Evolutionary conservation across 1,140 invertebrate species (phyloP), one percentile per base, ranked within the genome.

Genomic region (Rhyacophila brunnea): DNA sequence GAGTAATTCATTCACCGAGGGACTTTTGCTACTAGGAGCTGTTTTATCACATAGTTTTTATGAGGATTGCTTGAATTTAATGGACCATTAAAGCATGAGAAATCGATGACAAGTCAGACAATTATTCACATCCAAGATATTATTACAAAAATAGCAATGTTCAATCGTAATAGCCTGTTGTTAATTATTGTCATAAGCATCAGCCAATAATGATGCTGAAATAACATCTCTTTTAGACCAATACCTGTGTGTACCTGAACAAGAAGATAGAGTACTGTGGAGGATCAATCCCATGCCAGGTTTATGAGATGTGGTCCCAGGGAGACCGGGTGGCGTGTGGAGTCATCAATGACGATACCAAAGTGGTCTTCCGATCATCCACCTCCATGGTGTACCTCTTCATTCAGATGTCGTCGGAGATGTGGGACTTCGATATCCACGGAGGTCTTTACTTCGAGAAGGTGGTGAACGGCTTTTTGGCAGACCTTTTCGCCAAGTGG

Each of bases 341-440:
- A 14, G 91, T 96, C 14, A 93, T 99, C 34, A 94, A 89, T 0
- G 88, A 96, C 61, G 91, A 97, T 56, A 99, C 96, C 0, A 96
- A 96, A 80, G 91, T 99, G 62, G 95, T 99, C 0, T 99, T 96
- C 75, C 83, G 97, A 60, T 99, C 96, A 9, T 94, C 93, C 0
- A 98, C 95, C 4, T 95, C 95, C 38, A 95, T 97, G 87, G 95
- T 98, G 0, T 96, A 97, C 72, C 75, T 96, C 0, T 99, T 98
- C 71, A 87, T 99, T 60, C 97, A 99, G 84, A 98, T 99, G 95
- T 98, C 95, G 64, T 93, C 91, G 1, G 97, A 99, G 83, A 99
- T 99, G 97, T 99, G 96, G 96, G 94, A 99, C 68, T 98, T 98
- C 84, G 96, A 99, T 79, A 93, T 97, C 58, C 92, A 98, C 73